Percentiles rank a stretch among this genome's conserved stretches.
phyloP scores from a whole-genome alignment of 2,797 vertebrate species.

The Pangasius macronema region DNA sequence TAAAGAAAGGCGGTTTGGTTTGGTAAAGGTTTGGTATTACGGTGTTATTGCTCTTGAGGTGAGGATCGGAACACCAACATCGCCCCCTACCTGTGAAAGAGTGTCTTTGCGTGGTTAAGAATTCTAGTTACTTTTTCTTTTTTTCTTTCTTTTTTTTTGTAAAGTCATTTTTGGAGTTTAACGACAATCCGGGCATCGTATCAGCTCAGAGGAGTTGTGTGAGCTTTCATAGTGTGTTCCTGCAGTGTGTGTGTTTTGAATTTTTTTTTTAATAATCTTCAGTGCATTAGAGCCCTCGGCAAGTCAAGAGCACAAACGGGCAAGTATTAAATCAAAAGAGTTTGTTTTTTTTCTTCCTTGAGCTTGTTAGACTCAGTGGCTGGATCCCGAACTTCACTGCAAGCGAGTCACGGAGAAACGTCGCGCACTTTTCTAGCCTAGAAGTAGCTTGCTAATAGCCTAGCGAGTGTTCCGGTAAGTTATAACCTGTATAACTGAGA shows the following conservation, averaged over 20 bases:
- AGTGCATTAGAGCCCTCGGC: too few relatives aligned
- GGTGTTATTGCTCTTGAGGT: background rate
- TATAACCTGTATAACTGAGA: too few relatives aligned
- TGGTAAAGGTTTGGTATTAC: background rate
- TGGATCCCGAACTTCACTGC: background rate
- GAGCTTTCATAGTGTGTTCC: background rate
- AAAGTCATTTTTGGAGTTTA: background rate
- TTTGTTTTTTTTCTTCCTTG: rapidly evolving
- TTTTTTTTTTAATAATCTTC: background rate
- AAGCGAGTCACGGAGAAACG: background rate
- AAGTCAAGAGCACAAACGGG: background rate
- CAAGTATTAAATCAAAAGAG: background rate
- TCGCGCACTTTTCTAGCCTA: background rate
- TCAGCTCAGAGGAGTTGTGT: background rate
- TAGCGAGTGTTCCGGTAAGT: background rate
- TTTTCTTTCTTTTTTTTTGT: background rate
- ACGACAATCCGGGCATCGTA: background rate
- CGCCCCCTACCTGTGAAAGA: slow-evolving; percentile 5
- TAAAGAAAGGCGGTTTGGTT: background rate
- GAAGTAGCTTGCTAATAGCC: background rate
- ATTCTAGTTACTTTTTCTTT: background rate
- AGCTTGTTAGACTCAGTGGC: background rate
- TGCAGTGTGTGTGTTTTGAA: background rate
- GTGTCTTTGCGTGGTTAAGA: background rate
- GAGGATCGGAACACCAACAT: background rate